A percentile compares a stretch with the other conserved stretches of the same genome.
Conservation (phyloP, 2,113 vertebrate genomes). For the Rhea pennata region DNA sequence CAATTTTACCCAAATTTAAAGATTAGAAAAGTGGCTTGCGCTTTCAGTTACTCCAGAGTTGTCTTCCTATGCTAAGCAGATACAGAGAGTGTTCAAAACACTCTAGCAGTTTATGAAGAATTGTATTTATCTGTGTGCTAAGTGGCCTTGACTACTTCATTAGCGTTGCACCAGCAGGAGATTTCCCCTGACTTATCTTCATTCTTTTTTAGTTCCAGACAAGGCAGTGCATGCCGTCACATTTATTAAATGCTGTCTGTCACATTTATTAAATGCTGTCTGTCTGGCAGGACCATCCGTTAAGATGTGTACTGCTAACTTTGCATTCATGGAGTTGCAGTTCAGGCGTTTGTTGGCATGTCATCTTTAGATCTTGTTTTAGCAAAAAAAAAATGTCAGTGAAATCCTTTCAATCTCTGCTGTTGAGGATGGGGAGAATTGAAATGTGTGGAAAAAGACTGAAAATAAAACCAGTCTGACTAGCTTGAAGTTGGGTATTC, state of each 20-base stretch:
- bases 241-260: neutral
- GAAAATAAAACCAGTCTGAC: fast-evolving
- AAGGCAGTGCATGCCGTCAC: neutral
- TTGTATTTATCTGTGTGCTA: neutral
- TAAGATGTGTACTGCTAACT: neutral
- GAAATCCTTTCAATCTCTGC: neutral
- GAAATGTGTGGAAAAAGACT: neutral
- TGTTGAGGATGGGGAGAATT: neutral
- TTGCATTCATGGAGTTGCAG: neutral
- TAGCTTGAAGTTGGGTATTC: fast-evolving
- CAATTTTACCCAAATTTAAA: fast-evolving
- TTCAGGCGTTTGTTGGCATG: neutral
- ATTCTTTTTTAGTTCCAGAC: neutral
- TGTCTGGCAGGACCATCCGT: neutral
- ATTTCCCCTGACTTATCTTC: neutral
- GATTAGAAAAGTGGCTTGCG: neutral
- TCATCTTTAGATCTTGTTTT: fast-evolving
- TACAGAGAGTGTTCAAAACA: neutral
- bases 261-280: neutral
- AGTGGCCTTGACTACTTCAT: neutral
- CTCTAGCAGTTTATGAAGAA: neutral
- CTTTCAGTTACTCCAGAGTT: fast-evolving
- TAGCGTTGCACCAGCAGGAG: fast-evolving
- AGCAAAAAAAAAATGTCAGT: neutral
- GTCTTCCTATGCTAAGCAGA: fast-evolving